Conservation (phyloP, 1,140 invertebrate species). For the Ptiloglossa arizonensis region DNA sequence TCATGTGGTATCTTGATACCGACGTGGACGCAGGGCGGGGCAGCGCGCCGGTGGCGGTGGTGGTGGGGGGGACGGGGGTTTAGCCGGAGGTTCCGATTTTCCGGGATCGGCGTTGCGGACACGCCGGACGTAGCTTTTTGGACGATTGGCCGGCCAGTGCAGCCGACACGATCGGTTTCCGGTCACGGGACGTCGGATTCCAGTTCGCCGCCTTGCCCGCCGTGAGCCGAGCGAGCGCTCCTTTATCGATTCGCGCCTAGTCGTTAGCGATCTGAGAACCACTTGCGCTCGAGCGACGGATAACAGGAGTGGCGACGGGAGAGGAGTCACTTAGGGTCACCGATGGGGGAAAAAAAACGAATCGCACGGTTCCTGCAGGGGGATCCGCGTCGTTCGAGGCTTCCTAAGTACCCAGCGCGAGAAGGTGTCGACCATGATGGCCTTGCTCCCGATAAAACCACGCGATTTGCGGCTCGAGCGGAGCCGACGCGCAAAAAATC, state of each 20-base stretch:
- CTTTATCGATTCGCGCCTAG: slow-evolving; percentile 67
- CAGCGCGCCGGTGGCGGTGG: too few species aligned
- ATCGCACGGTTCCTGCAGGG: slow-evolving; percentile 14
- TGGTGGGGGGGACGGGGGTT: slow-evolving; percentile 32
- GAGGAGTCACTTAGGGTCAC: not conserved
- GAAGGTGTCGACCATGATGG: slow-evolving; percentile 39
- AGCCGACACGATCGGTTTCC: slow-evolving; percentile 73
- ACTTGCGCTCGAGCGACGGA: not conserved
- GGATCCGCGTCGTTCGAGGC: slow-evolving; percentile 19
- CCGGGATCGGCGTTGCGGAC: slow-evolving; percentile 63
- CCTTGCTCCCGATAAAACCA: slow-evolving; percentile 48
- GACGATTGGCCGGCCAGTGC: slow-evolving; percentile 57
- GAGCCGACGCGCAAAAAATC: slow-evolving; percentile 29
- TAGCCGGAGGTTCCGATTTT: slow-evolving; percentile 66
- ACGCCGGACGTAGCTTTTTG: slow-evolving; percentile 73
- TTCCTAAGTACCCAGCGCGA: slow-evolving; percentile 31
- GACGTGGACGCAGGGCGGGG: slow-evolving; percentile 33
- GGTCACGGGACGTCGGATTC: slow-evolving; percentile 70
- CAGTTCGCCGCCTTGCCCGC: slow-evolving; percentile 49
- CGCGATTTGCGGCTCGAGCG: slow-evolving; percentile 25
- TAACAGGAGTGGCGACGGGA: slow-evolving; percentile 7
- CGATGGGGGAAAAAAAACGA: not conserved
- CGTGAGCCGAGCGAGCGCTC: slow-evolving; percentile 56
- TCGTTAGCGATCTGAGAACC: slow-evolving; percentile 59
- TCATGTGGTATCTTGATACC: slow-evolving; percentile 48